Percentiles rank a stretch among this genome's conserved stretches.
These are phyloP conservation scores for Zygogramma bicolorata DNA, from an alignment of 2,888 invertebrate genomes.

Conservation along the genomic window DNA sequence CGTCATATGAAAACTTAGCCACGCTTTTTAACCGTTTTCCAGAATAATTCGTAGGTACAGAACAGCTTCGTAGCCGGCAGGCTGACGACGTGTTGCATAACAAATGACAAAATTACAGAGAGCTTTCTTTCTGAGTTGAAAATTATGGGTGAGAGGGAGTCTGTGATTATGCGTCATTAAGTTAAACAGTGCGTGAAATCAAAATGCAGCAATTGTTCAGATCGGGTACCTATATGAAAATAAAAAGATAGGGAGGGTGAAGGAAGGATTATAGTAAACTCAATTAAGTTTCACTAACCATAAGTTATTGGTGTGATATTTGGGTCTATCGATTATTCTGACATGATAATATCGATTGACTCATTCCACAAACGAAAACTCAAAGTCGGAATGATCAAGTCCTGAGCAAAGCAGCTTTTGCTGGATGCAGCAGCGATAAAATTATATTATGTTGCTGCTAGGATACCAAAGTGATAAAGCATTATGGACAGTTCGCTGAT, in stretches of 20 bases:
- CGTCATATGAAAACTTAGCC: constrained; percentile 7
- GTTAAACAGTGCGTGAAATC: constrained; percentile 4
- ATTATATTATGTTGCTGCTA: too few species aligned
- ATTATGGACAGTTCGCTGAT: too few species aligned
- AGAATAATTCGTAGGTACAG: not conserved
- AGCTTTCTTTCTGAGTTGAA: constrained; percentile 12
- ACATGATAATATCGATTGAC: not conserved
- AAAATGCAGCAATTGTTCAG: not conserved
- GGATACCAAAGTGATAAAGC: too few species aligned
- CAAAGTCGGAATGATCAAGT: too few species aligned
- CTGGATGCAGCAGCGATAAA: too few species aligned
- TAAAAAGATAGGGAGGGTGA: not conserved
- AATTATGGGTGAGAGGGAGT: not conserved
- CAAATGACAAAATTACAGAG: constrained; percentile 8
- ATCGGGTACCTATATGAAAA: not conserved
- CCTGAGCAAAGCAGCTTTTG: too few species aligned
- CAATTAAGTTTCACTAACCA: not conserved
- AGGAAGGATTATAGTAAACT: not conserved
- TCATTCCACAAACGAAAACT: too few species aligned
- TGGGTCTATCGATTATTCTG: not conserved
- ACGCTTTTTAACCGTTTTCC: constrained; percentile 1
- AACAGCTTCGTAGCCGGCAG: not conserved
- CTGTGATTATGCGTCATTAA: not conserved
- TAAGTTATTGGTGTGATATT: not conserved
- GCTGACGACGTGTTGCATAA: constrained; percentile 15